phyloP scores from a whole-genome alignment of 1,140 invertebrate genomes.

The Mizuhopecten yessoensis region DNA sequence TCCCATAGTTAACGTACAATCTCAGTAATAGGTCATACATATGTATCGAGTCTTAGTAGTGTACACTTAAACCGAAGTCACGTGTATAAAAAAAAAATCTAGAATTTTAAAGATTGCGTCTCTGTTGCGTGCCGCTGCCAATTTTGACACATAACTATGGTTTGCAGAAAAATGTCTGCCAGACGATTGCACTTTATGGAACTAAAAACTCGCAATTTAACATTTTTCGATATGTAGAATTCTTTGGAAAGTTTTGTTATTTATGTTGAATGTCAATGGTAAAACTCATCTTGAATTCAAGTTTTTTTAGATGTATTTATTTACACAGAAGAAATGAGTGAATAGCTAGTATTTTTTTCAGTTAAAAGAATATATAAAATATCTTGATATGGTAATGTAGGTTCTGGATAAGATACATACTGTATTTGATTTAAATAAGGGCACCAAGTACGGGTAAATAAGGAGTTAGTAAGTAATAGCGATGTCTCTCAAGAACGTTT shows the following conservation, averaged over 20 bases:
- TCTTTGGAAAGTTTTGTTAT: conserved; percentile 1
- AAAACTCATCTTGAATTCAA: not conserved
- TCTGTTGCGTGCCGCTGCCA: not conserved
- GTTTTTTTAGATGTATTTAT: not conserved
- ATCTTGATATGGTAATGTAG: not conserved
- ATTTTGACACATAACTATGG: conserved; percentile 26
- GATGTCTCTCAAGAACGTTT: too few species aligned
- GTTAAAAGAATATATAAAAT: too few species aligned
- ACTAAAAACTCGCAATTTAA: conserved; percentile 11
- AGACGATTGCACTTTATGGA: not conserved
- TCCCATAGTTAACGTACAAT: not conserved
- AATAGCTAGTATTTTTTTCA: too few species aligned
- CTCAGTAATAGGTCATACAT: not conserved
- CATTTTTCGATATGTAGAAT: not conserved
- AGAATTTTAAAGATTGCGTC: not conserved
- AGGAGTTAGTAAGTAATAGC: too few species aligned
- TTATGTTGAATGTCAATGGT: not conserved
- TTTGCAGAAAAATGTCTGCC: conserved; percentile 21
- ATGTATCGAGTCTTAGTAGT: not conserved
- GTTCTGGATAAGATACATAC: too few species aligned
- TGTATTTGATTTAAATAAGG: too few species aligned
- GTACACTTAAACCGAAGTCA: not conserved
- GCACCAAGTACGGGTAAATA: too few species aligned
- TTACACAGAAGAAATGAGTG: not conserved
- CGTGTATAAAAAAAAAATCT: not conserved